A percentile compares a stretch with the other conserved stretches of the same genome.
Evolutionary conservation across 2,888 invertebrate genomes (phyloP).

Genomic region (Euzophera pinguis): DNA sequence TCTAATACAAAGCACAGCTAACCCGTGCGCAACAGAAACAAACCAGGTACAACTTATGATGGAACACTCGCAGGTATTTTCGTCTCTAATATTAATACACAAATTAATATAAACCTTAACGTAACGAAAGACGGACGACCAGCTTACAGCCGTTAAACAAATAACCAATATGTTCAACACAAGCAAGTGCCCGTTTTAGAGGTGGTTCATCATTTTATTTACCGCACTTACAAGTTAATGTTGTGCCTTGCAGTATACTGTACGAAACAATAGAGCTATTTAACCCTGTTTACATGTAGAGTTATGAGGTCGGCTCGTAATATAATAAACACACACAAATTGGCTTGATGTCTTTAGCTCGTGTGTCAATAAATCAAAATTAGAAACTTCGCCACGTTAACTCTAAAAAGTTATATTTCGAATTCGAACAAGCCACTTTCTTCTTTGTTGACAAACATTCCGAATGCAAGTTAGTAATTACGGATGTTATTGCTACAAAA

Average conservation of each 20-base stretch:
- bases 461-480: constrained; percentile 48
- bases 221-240: constrained; percentile 67
- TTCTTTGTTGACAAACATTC: constrained; percentile 46
- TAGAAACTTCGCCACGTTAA: too few species aligned
- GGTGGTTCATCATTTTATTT: constrained; percentile 75
- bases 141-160: constrained; percentile 62
- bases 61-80: constrained; percentile 72
- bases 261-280: constrained; percentile 65
- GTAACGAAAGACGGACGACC: constrained; percentile 66
- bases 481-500: constrained; percentile 52
- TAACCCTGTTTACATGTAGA: constrained; percentile 46
- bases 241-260: constrained; percentile 53
- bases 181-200: constrained; percentile 61
- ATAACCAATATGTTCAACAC: constrained; percentile 66
- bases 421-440: too few species aligned
- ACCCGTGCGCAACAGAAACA: constrained; percentile 66
- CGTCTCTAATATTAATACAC: constrained; percentile 65
- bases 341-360: constrained; percentile 11
- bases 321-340: constrained; percentile 18
- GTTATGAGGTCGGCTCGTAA: constrained; percentile 33
- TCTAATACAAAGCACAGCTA: constrained; percentile 36
- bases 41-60: constrained; percentile 77
- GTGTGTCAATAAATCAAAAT: neutral
- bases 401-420: too few species aligned
- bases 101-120: constrained; percentile 67